Evolutionary conservation across 2,797 vertebrate genomes (phyloP).

Genomic region (Nannoperca obscura): DNA sequence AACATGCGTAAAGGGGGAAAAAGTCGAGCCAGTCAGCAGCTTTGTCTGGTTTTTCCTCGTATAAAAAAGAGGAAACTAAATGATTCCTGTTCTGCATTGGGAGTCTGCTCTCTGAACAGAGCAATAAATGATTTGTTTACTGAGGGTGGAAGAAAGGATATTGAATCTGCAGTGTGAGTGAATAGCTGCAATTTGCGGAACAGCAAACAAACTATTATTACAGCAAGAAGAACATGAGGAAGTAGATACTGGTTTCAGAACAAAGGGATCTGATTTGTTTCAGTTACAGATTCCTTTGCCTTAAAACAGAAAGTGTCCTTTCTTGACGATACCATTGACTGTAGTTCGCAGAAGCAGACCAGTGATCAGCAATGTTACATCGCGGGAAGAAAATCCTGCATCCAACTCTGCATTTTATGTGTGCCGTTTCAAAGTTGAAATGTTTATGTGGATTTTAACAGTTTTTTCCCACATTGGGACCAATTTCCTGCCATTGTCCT

Average conservation of each 20-base stretch:
- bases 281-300: conserved; percentile 27
- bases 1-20: neutral
- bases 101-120: conserved; percentile 28
- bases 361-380: neutral
- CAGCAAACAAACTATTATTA: conserved; percentile 62
- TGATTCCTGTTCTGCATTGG: conserved; percentile 57
- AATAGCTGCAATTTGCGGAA: conserved; percentile 61
- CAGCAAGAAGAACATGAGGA: conserved; percentile 4
- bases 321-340: neutral
- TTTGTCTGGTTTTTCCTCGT: conserved; percentile 14
- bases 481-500: neutral
- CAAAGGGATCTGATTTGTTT: conserved; percentile 5
- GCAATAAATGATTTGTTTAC: conserved; percentile 75
- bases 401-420: neutral
- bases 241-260: conserved; percentile 5
- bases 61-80: conserved; percentile 67
- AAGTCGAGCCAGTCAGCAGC: conserved; percentile 4
- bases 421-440: neutral
- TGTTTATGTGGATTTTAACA: neutral
- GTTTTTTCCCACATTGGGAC: neutral
- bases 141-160: conserved; percentile 70
- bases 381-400: neutral
- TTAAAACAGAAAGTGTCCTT: neutral
- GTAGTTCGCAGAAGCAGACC: neutral
- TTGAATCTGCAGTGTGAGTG: conserved; percentile 57